phyloP scores from a whole-genome alignment of 2,113 vertebrate genomes.

The Sinocyclocheilus anshuiensis region DNA sequence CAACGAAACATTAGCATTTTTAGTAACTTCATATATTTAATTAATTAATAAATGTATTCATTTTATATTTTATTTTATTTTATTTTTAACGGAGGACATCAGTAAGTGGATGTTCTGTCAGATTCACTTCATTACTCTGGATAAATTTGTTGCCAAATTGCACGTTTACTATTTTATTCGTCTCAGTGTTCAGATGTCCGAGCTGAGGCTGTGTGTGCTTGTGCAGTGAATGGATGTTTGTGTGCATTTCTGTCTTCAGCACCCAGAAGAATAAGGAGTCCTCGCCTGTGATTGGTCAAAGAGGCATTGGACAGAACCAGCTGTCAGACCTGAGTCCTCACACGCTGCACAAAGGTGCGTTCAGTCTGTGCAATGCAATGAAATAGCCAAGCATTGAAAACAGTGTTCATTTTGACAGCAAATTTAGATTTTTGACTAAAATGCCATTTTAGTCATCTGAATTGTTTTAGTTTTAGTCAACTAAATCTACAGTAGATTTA shows the following conservation, averaged over 20 bases:
- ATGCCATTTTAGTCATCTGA: too few relatives aligned
- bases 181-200: background rate
- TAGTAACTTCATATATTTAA: too few relatives aligned
- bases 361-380: background rate
- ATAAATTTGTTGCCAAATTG: background rate
- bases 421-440: too few relatives aligned
- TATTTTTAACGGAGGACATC: background rate
- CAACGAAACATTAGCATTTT: too few relatives aligned
- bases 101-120: background rate
- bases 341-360: constrained; percentile 83
- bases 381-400: background rate
- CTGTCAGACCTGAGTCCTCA: constrained; percentile 85
- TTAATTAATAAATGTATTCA: too few relatives aligned
- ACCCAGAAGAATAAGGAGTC: constrained; percentile 84
- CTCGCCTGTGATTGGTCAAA: constrained; percentile 85
- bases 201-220: background rate
- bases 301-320: constrained; percentile 75
- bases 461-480: too few relatives aligned
- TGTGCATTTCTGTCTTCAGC: constrained; percentile 65
- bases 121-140: background rate
- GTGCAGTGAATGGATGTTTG: constrained; percentile 6
- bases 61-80: too few relatives aligned
- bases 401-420: too few relatives aligned
- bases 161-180: background rate
- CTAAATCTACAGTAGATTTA: too few relatives aligned